Evolutionary conservation across 1,140 invertebrate species (phyloP), one percentile per base, ranked within the genome.

Genomic region (Helicoverpa armigera): DNA sequence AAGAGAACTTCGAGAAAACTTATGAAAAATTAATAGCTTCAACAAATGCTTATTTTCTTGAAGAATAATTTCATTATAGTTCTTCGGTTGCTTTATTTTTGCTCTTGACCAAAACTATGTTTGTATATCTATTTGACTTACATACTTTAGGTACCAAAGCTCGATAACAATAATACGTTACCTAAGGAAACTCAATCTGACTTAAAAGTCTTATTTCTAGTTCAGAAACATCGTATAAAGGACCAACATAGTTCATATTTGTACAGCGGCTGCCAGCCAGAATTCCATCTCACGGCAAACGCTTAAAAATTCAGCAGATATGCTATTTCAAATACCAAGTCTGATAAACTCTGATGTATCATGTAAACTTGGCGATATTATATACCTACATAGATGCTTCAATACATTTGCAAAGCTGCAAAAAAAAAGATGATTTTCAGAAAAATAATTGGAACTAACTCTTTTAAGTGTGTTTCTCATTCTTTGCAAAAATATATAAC

Each of bases 301-400:
- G 31, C 35, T 73, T n/a, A 58, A 73, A 58, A 73, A 73, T 56
- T 73, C 53, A 58, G 35, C 16, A 29, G 70, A 73, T n/a, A 53
- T 73, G 53, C 29, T 73, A 58, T 43, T 58, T 58, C 12, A 43
- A 56, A 56, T 18, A n/a, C 53, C 53, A 43, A 35, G 4, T 7
- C 31, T 53, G 69, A 69, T 69, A 50, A 72, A 54, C 16, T 13
- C 29, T 3, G 13, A 31, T 50, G 14, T 56, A 56, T 35, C 23
- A 35, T 9, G 7, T 16, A 2, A 67, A 43, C 14, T 35, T 70
- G 53, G 35, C 16, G 50, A 69, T 51, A 51, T 69, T 50, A 18
- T 51, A 14, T 51, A 35, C 9, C 14, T 16, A 54, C 7, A n/a
- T 29, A 54, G 5, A 2, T 74, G 48, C 48, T 67, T 31, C 7